Conservation (phyloP, 2,797 vertebrate genomes). For the Paramormyrops hopkinsi region DNA sequence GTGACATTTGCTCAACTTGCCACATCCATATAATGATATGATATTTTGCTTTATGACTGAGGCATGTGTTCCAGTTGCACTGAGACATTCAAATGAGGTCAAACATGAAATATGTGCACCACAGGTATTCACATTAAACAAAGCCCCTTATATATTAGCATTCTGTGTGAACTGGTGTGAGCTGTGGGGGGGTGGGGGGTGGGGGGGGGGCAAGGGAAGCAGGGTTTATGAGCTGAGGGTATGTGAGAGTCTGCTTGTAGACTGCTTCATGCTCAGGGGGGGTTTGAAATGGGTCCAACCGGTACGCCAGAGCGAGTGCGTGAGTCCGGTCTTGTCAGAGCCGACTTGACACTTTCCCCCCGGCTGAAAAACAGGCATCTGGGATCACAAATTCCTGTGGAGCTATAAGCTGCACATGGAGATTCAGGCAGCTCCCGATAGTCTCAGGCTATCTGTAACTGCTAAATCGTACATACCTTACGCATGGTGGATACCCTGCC, state of each 20-base stretch:
- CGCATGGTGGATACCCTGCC: neutral
- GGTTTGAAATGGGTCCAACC: neutral
- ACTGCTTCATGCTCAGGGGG: neutral
- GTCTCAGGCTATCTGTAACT: neutral
- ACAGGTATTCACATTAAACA: neutral
- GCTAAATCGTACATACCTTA: neutral
- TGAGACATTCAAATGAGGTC: neutral
- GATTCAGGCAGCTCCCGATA: neutral
- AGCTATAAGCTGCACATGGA: neutral
- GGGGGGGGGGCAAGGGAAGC: neutral
- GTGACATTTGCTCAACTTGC: neutral
- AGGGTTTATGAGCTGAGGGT: neutral
- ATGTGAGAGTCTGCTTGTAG: neutral
- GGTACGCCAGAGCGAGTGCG: neutral
- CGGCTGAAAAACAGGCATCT: neutral
- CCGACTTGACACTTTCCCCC: neutral
- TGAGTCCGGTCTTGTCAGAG: neutral
- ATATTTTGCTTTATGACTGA: neutral
- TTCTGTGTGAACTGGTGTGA: neutral
- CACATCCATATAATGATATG: neutral
- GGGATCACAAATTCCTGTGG: neutral
- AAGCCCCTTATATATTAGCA: neutral
- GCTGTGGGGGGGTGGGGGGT: neutral
- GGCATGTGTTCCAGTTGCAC: neutral
- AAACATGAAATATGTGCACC: neutral